These are phyloP conservation scores for Amblyjoppa fuscipennis DNA, from an alignment of 2,888 invertebrate genomes.

Conservation along the genomic window DNA sequence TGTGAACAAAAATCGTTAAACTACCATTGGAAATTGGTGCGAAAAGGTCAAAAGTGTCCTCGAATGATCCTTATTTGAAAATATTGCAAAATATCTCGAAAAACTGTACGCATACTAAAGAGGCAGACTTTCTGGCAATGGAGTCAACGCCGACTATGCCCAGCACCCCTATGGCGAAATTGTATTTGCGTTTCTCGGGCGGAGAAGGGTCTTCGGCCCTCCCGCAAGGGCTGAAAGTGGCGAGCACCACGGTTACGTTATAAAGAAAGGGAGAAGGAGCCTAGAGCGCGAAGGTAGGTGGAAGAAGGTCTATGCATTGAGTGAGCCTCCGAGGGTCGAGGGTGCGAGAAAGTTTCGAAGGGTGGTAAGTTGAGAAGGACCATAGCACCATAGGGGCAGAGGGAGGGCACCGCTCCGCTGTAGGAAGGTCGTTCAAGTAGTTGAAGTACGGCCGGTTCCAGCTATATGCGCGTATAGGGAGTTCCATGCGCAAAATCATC, in stretches of 20 bases:
- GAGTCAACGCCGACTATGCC: slow-evolving; percentile 27
- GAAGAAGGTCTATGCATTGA: slow-evolving; percentile 63
- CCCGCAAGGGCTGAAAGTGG: slow-evolving; percentile 48
- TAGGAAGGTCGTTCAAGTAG: slow-evolving; percentile 64
- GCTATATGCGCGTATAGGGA: background rate
- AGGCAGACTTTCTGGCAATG: slow-evolving; percentile 35
- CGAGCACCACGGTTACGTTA: slow-evolving; percentile 45
- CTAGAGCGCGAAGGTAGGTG: slow-evolving; percentile 17
- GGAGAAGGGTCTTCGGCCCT: slow-evolving; percentile 34
- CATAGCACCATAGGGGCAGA: slow-evolving; percentile 15
- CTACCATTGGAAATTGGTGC: no score
- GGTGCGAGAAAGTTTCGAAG: slow-evolving; percentile 66
- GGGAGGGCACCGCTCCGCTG: slow-evolving; percentile 35
- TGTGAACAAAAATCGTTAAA: no score
- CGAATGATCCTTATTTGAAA: no score
- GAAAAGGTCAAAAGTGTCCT: no score
- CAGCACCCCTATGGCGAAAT: slow-evolving; percentile 61
- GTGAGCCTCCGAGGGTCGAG: slow-evolving; percentile 64
- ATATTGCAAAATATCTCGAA: no score
- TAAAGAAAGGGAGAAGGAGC: slow-evolving; percentile 40
- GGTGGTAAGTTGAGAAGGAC: slow-evolving; percentile 64
- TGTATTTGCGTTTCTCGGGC: slow-evolving; percentile 66
- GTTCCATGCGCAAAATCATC: slow-evolving; percentile 2
- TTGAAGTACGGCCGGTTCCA: slow-evolving; percentile 47
- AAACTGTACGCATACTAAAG: background rate